phyloP scores from a whole-genome alignment of 2,797 vertebrate genomes.

The Sebastolobus altivelis region DNA sequence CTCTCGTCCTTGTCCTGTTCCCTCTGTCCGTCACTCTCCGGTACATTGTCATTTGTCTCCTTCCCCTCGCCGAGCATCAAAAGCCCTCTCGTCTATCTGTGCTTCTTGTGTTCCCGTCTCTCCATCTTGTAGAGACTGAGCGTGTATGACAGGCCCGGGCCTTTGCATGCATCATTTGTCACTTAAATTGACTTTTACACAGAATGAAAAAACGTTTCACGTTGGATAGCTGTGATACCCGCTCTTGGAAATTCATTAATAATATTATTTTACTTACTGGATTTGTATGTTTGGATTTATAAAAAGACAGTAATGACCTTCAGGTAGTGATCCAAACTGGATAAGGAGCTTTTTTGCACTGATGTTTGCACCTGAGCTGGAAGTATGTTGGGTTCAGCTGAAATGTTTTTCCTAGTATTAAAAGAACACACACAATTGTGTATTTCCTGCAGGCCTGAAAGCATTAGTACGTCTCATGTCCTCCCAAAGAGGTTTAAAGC shows the following conservation, averaged over 20 bases:
- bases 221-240: neutral
- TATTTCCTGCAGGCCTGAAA: conserved; percentile 18
- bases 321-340: neutral
- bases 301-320: neutral
- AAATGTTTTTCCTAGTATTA: conserved; percentile 10
- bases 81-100: conserved; percentile 1
- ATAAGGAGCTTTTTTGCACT: neutral
- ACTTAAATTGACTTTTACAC: conserved; percentile 13
- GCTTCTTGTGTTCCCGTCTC: conserved; percentile 20
- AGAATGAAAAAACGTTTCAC: neutral
- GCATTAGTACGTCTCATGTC: neutral
- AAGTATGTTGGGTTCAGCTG: neutral
- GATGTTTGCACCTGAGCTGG: conserved; percentile 13
- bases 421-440: neutral
- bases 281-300: conserved; percentile 4
- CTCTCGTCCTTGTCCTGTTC: conserved; percentile 43
- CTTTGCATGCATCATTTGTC: conserved; percentile 36
- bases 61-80: neutral
- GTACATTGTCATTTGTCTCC: conserved; percentile 11
- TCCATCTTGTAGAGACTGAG: conserved; percentile 35
- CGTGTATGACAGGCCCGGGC: conserved; percentile 4
- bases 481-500: conserved; percentile 8
- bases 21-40: conserved; percentile 23
- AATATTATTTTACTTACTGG: neutral
- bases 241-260: neutral